phyloP scores from a whole-genome alignment of 2,113 vertebrate genomes.

The Sceloporus tristichus region DNA sequence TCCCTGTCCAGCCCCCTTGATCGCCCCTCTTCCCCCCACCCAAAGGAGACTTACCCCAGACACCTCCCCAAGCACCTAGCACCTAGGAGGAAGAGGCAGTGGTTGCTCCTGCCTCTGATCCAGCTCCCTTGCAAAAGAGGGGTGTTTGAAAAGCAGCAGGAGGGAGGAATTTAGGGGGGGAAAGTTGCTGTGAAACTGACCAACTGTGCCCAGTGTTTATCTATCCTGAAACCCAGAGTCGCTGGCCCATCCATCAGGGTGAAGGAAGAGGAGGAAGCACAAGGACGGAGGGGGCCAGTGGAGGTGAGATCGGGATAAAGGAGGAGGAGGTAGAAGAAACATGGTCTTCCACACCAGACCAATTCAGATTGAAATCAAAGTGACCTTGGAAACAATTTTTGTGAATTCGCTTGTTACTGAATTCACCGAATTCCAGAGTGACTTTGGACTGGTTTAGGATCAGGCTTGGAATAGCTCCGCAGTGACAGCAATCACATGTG shows the following conservation, averaged over 20 bases:
- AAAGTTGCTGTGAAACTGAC: conserved; percentile 64
- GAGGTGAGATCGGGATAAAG: too few species aligned
- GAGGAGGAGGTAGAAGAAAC: too few species aligned
- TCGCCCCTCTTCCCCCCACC: neutral
- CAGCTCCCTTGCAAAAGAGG: conserved; percentile 25
- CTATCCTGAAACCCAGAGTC: conserved; percentile 24
- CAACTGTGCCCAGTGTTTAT: conserved; percentile 37
- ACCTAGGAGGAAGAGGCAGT: neutral
- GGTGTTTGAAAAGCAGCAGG: conserved; percentile 46
- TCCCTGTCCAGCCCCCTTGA: neutral
- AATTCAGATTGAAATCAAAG: too few species aligned
- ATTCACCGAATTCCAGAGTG: too few species aligned
- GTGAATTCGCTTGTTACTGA: too few species aligned
- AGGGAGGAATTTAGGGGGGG: conserved; percentile 52
- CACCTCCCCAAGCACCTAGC: neutral
- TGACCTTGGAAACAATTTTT: too few species aligned
- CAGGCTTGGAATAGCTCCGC: too few species aligned
- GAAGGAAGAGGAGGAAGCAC: too few species aligned
- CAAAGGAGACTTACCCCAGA: conserved; percentile 18
- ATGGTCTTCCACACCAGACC: too few species aligned
- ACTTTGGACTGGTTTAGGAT: too few species aligned
- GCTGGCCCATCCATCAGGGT: conserved; percentile 3
- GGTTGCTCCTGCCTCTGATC: neutral
- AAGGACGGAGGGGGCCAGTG: too few species aligned
- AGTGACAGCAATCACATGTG: too few species aligned